A percentile compares a stretch with the other conserved stretches of the same genome.
Conservation (phyloP, 1,140 invertebrate genomes). For the Drosophila mauritiana region DNA sequence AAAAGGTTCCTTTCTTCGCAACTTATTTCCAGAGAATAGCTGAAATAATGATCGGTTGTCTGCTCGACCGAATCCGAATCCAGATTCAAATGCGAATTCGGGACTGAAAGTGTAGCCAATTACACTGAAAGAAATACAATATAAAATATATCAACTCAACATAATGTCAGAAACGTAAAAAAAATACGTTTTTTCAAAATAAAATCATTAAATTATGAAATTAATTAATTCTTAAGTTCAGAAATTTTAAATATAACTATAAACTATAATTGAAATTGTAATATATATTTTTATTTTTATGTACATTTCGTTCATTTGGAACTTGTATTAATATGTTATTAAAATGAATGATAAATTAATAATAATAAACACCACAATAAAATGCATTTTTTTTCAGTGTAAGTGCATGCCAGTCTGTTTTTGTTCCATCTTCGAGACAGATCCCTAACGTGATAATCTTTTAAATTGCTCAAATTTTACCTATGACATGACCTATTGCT, state of each 20-base stretch:
- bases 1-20: constrained; percentile 57
- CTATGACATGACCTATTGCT: constrained; percentile 51
- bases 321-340: too few relatives aligned
- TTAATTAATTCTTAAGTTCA: too few relatives aligned
- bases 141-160: too few relatives aligned
- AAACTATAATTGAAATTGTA: too few relatives aligned
- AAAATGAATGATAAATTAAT: too few relatives aligned
- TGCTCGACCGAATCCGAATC: constrained; percentile 49
- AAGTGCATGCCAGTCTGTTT: constrained; percentile 44
- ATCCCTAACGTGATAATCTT: constrained; percentile 80
- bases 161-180: too few relatives aligned
- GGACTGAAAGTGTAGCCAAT: constrained; percentile 38
- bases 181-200: too few relatives aligned
- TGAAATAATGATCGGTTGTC: constrained; percentile 63
- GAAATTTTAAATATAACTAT: too few relatives aligned
- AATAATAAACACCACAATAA: not conserved
- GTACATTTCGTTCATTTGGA: too few relatives aligned
- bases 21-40: constrained; percentile 63
- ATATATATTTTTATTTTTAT: too few relatives aligned
- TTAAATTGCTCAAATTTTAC: constrained; percentile 73
- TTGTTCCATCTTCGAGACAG: constrained; percentile 57
- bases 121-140: constrained; percentile 9
- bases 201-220: too few relatives aligned
- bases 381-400: constrained; percentile 12
- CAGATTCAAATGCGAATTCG: constrained; percentile 34